Percentiles rank a stretch among this genome's conserved stretches.
Evolutionary conservation across 2,113 vertebrate genomes (phyloP).

Genomic region (Ictalurus furcatus): DNA sequence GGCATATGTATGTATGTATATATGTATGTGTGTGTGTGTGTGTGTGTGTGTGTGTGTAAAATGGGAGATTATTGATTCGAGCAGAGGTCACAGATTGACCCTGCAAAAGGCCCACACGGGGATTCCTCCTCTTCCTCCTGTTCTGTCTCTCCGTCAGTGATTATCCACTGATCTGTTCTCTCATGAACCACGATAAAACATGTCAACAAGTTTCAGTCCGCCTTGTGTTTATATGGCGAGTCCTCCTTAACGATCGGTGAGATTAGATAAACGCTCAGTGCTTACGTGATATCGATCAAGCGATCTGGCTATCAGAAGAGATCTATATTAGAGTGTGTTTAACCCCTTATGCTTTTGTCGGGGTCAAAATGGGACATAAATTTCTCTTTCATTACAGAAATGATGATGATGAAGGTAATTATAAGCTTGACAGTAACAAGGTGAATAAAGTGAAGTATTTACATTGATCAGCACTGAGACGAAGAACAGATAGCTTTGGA

Average conservation of each 20-base stretch:
- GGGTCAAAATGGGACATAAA: not conserved
- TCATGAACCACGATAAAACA: constrained; percentile 49
- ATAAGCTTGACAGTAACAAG: constrained; percentile 28
- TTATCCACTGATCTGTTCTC: constrained; percentile 41
- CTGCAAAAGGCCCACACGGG: constrained; percentile 48
- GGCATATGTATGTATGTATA: constrained; percentile 21
- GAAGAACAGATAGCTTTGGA: not conserved
- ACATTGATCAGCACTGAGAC: constrained; percentile 56
- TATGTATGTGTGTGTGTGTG: constrained; percentile 10
- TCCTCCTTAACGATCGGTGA: constrained; percentile 60
- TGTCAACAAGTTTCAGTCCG: constrained; percentile 62
- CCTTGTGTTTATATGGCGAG: constrained; percentile 50
- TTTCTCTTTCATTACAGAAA: not conserved
- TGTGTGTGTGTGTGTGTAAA: constrained; percentile 9
- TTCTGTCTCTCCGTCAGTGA: constrained; percentile 31
- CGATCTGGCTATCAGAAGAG: constrained; percentile 69
- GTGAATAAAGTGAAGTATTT: not conserved
- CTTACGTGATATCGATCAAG: constrained; percentile 67
- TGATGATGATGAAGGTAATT: not conserved
- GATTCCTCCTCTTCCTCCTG: constrained; percentile 36
- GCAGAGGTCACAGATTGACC: constrained; percentile 42
- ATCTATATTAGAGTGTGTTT: constrained; percentile 58
- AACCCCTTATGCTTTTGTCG: not conserved
- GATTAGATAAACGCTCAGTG: constrained; percentile 66
- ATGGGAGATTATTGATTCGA: constrained; percentile 52